Evolutionary conservation across 2,113 vertebrate genomes (phyloP).

Genomic region (Rhinolophus ferrumequinum): DNA sequence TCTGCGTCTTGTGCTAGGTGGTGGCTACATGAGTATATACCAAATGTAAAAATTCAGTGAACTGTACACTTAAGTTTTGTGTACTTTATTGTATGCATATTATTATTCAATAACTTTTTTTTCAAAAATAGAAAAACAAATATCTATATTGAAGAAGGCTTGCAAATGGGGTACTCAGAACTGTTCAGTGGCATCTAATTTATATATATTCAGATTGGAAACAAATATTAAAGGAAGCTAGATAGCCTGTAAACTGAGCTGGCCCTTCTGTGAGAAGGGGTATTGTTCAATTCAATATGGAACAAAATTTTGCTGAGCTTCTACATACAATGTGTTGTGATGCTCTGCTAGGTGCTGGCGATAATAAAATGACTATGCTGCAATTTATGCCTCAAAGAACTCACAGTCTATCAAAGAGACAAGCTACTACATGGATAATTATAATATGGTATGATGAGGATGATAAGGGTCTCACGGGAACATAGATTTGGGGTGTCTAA

Average conservation of each 20-base stretch:
- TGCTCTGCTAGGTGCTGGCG: background rate
- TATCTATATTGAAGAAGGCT: background rate
- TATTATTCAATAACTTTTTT: background rate
- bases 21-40: background rate
- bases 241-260: background rate
- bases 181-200: background rate
- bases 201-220: background rate
- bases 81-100: background rate
- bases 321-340: background rate
- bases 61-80: background rate
- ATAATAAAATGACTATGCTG: background rate
- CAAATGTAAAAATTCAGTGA: background rate
- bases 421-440: background rate
- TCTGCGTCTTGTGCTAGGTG: background rate
- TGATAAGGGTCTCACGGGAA: background rate
- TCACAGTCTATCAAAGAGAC: background rate
- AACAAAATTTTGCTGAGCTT: background rate
- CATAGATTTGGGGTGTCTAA: background rate
- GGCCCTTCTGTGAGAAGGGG: background rate
- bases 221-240: background rate
- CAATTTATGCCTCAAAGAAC: background rate
- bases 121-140: background rate
- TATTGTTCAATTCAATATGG: background rate
- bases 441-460: background rate
- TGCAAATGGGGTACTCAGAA: background rate